Evolutionary conservation across 2,888 invertebrate species (phyloP), one percentile per base, ranked within the genome.

Genomic region (Erynnis tages): DNA sequence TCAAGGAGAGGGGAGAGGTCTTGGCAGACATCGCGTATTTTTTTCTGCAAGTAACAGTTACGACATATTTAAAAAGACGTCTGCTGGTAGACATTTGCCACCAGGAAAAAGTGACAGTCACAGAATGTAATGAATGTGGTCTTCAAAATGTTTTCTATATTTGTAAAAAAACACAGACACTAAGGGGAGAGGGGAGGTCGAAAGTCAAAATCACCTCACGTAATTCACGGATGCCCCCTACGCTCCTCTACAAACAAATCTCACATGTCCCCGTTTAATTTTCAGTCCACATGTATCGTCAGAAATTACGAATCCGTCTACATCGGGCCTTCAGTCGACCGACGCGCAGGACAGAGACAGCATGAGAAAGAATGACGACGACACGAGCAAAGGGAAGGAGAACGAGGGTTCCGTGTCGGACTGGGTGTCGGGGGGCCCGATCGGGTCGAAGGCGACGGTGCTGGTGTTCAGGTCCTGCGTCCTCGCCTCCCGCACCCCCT

Each of bases 391-490:
- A 58, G 77, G 73, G 35, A 76, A 78, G 29, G 76, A 79, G 44
- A 73, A 71, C 40, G 82, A 84, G 17, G 84, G 77, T 1, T 79
- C 77, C 49, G 49, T 87, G 27, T 59, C 81, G 6, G 89, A 88
- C 66, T 92, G 92, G 92, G 73, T 92, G 48, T 88, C 91, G 23
- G 92, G 92, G 48, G 92, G 92, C 11, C 87, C 83, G 19, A 64
- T 92, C 59, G 94, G 94, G 13, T 91, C 93, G 1, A 92, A 91
- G 53, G 92, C 91, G 48, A 91, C 93, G 2, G 91, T 93, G 40
- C 84, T 94, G 47, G 90, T 94, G 40, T 94, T 94, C 79, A 87
- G 93, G 63, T 93, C 93, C 65, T 91, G 91, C 59, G 92, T 92
- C 35, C 79, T 93, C 57, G 93, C 92, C 0, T 69, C 75, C 0